Evolutionary conservation across 2,888 invertebrate genomes (phyloP).

Genomic region (Yponomeuta cagnagella): DNA sequence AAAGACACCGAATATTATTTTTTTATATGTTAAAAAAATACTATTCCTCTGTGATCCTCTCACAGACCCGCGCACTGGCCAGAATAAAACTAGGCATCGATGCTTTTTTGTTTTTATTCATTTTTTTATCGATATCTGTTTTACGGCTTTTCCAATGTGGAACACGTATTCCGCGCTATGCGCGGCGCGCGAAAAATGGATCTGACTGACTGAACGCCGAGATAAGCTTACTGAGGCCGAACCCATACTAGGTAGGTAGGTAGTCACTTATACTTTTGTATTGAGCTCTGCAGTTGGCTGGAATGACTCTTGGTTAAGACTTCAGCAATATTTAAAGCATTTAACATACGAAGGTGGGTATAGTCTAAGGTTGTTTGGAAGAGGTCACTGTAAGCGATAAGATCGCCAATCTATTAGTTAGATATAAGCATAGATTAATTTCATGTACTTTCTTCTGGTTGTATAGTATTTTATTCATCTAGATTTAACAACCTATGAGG

Average conservation of each 20-base stretch:
- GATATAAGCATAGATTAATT: too few relatives aligned
- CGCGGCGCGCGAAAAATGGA: conserved; percentile 2
- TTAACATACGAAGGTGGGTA: too few relatives aligned
- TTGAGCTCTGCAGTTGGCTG: too few relatives aligned
- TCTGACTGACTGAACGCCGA: background rate
- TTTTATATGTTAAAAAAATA: background rate
- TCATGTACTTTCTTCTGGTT: too few relatives aligned
- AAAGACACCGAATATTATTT: conserved; percentile 1
- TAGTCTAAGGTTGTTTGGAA: too few relatives aligned
- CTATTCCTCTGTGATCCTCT: background rate
- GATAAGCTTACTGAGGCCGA: background rate
- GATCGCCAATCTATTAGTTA: too few relatives aligned
- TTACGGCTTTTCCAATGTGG: background rate
- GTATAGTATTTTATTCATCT: too few relatives aligned
- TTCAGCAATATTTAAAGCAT: too few relatives aligned
- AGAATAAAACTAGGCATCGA: background rate
- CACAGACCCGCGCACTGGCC: background rate
- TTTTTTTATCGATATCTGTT: conserved; percentile 2
- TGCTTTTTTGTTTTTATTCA: conserved; percentile 5
- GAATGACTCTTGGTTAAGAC: too few relatives aligned
- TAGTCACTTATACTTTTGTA: too few relatives aligned
- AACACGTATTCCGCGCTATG: background rate
- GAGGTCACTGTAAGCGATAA: too few relatives aligned
- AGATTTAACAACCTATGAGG: too few relatives aligned
- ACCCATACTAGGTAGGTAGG: background rate